These are phyloP conservation scores for Euzetes globulus DNA, from an alignment of 2,888 invertebrate species.

Conservation along the genomic window DNA sequence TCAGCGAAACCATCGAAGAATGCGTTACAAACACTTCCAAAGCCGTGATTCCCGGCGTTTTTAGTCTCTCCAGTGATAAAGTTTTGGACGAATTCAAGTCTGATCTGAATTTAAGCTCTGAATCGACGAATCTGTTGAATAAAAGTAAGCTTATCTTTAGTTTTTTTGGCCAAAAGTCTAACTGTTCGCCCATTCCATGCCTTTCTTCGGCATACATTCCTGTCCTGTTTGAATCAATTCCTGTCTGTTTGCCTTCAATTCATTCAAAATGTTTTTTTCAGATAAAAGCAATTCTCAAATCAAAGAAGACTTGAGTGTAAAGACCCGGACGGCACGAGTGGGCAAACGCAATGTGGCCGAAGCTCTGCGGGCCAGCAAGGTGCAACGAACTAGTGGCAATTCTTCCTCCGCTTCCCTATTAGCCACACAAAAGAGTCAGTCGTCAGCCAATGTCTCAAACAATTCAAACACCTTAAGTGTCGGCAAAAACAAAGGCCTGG, in stretches of 20 bases:
- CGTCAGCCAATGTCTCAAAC: neutral
- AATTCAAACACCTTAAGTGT: neutral
- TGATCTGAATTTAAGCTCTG: conserved; percentile 5
- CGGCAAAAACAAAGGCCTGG: neutral
- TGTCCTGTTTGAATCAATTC: no score
- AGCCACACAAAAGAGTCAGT: neutral
- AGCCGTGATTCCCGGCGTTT: neutral
- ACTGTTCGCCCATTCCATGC: no score
- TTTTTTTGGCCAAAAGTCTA: neutral
- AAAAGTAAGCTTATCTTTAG: neutral
- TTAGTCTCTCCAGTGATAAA: conserved; percentile 21
- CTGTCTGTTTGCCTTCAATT: neutral
- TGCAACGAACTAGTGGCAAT: neutral
- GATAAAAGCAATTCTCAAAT: conserved; percentile 1
- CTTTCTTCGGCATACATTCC: no score
- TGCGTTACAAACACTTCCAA: conserved; percentile 1
- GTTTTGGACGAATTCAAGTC: conserved; percentile 21
- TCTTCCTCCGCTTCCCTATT: neutral
- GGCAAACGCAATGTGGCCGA: conserved; percentile 24
- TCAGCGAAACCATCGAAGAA: neutral
- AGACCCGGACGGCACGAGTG: neutral
- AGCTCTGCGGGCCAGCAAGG: conserved; percentile 11
- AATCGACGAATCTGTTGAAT: conserved; percentile 16
- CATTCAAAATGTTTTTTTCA: neutral
- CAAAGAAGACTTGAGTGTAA: neutral